phyloP scores from a whole-genome alignment of 2,888 invertebrate species.

The Malacosoma neustria region DNA sequence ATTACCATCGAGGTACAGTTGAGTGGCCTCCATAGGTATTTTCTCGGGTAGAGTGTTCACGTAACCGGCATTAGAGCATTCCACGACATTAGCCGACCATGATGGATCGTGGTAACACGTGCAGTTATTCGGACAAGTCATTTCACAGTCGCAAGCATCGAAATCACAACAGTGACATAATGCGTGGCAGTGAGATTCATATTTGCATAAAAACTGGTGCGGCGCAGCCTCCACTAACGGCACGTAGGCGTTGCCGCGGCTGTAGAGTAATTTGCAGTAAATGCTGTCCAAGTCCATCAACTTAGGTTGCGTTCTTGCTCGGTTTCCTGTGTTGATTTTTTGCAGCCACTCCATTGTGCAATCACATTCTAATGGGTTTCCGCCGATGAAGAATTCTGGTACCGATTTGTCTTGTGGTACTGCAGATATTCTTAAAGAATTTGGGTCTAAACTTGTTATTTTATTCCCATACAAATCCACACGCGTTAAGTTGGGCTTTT shows the following conservation, averaged over 20 bases:
- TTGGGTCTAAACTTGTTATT: conserved; percentile 83
- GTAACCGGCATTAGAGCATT: conserved; percentile 84
- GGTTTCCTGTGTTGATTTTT: conserved; percentile 83
- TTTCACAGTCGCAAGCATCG: conserved; percentile 94
- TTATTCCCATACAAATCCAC: conserved; percentile 89
- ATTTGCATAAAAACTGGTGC: conserved; percentile 89
- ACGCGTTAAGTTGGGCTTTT: conserved; percentile 87
- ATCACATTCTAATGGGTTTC: conserved; percentile 91
- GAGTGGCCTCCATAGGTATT: conserved; percentile 94
- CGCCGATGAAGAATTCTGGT: conserved; percentile 88
- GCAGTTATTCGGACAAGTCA: conserved; percentile 91
- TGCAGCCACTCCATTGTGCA: conserved; percentile 95
- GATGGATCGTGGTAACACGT: conserved; percentile 92
- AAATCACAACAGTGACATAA: conserved; percentile 93
- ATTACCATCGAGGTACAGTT: conserved; percentile 89
- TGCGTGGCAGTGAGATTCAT: conserved; percentile 89
- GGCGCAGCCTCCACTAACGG: conserved; percentile 86
- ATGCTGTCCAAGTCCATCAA: conserved; percentile 89
- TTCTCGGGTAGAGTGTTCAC: conserved; percentile 81
- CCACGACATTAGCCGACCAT: conserved; percentile 90
- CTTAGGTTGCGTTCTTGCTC: conserved; percentile 85
- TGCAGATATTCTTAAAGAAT: conserved; percentile 83
- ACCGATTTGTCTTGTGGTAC: conserved; percentile 82
- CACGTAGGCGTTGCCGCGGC: conserved; percentile 82
- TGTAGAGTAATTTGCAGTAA: conserved; percentile 86